phyloP scores from a whole-genome alignment of 2,113 vertebrate species.

The Sphaerodactylus townsendi region DNA sequence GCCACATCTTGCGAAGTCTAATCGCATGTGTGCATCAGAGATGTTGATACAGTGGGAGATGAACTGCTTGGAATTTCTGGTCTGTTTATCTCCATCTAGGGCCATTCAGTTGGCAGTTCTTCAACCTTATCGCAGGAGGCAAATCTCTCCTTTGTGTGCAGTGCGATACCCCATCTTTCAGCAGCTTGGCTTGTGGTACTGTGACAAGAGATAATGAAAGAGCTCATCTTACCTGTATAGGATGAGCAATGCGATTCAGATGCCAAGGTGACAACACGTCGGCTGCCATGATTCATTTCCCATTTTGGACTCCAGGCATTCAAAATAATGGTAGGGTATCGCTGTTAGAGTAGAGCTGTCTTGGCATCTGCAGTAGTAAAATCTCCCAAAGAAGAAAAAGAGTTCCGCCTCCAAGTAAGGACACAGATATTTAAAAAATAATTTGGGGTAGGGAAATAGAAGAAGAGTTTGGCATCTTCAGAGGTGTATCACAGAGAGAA shows the following conservation, averaged over 20 bases:
- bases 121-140: background rate
- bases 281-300: constrained; percentile 24
- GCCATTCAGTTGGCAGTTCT: background rate
- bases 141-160: background rate
- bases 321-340: background rate
- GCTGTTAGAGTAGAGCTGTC: constrained; percentile 9
- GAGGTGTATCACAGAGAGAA: too few relatives aligned
- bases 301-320: constrained; percentile 10
- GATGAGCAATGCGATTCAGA: background rate
- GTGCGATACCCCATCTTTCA: background rate
- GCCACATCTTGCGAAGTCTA: background rate
- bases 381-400: background rate
- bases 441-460: background rate
- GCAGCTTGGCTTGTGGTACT: background rate
- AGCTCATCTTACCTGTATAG: background rate
- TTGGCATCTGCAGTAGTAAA: rapidly evolving
- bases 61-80: background rate
- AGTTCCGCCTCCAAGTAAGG: too few relatives aligned
- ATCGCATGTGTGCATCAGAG: background rate
- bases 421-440: too few relatives aligned
- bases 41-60: background rate
- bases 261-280: background rate
- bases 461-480: too few relatives aligned
- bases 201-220: constrained; percentile 15
- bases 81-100: background rate